Evolutionary conservation across 1,140 invertebrate species (phyloP), one percentile per base, ranked within the genome.

Genomic region (Eriocheir sinensis): DNA sequence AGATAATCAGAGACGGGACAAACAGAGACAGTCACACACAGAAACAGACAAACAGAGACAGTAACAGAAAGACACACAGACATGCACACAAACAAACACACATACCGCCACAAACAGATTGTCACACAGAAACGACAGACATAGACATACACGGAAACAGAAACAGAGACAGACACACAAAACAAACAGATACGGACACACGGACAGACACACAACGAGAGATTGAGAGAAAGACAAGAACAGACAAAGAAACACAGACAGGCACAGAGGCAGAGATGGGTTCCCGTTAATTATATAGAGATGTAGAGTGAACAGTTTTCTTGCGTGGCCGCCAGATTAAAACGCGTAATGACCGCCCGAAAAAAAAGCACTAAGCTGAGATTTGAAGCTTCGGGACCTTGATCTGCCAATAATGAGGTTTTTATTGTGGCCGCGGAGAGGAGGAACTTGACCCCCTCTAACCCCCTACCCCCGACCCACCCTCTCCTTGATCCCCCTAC

Each of bases 381-480:
- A 93, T 92, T 92, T 92, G 72, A 88, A 60, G 53, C 85, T 53
- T 60, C 85, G 30, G 85, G 48, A 53, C 85, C 40, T 60, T 88
- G 53, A 93, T 53, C 92, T 88, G 83, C 32, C 40, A 88, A 72
- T 93, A 93, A 93, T 93, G 92, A 93, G 92, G 92, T 93, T 93
- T 93, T 80, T 44, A 86, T 83, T 40, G 34, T 86, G 36, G 36
- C 79, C n/a, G 27, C 27, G 60, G 60, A 72, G 27, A 21, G n/a
- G 60, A 72, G 60, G 27, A n/a, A 72, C 60, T 72, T 72, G 60
- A n/a, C n/a, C n/a, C n/a, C n/a, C n/a, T n/a, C n/a, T n/a, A n/a
- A n/a, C n/a, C n/a, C n/a, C n/a, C n/a, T n/a, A n/a, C n/a, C n/a
- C n/a, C n/a, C n/a, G n/a, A n/a, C n/a, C n/a, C n/a, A 79, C 81